These are phyloP conservation scores for Odontamblyopus lacepedii DNA, from an alignment of 2,797 vertebrate genomes.

Conservation along the genomic window DNA sequence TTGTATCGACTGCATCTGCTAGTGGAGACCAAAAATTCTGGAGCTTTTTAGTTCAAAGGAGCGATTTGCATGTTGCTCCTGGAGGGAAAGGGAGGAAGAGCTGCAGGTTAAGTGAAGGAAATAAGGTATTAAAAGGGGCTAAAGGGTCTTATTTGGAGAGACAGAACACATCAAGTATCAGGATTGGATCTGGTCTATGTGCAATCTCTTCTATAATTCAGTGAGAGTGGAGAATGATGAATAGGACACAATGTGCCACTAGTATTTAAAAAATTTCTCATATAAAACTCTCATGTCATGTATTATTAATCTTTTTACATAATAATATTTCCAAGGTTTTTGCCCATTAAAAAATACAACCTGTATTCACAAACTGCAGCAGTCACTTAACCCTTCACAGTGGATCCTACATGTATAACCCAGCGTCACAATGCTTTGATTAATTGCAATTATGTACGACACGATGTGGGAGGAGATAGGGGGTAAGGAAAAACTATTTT, in stretches of 20 bases:
- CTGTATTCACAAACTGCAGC: no score
- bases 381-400: no score
- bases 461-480: no score
- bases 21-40: constrained; percentile 29
- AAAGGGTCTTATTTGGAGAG: constrained; percentile 48
- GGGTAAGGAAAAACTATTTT: no score
- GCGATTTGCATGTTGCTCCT: constrained; percentile 46
- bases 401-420: no score
- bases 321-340: no score
- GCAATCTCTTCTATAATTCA: constrained; percentile 45
- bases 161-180: constrained; percentile 40
- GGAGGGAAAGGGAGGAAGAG: constrained; percentile 22
- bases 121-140: constrained; percentile 47
- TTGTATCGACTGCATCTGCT: constrained; percentile 12
- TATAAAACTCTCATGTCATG: background rate
- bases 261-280: background rate
- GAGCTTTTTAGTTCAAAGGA: constrained; percentile 50
- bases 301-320: no score
- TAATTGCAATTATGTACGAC: no score
- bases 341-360: no score
- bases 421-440: no score
- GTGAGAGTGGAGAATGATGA: constrained; percentile 9
- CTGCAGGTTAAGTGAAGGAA: constrained; percentile 53
- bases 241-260: background rate
- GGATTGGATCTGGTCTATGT: constrained; percentile 47